Conservation (phyloP, 2,888 invertebrate species). For the Drosophila seclusa region DNA sequence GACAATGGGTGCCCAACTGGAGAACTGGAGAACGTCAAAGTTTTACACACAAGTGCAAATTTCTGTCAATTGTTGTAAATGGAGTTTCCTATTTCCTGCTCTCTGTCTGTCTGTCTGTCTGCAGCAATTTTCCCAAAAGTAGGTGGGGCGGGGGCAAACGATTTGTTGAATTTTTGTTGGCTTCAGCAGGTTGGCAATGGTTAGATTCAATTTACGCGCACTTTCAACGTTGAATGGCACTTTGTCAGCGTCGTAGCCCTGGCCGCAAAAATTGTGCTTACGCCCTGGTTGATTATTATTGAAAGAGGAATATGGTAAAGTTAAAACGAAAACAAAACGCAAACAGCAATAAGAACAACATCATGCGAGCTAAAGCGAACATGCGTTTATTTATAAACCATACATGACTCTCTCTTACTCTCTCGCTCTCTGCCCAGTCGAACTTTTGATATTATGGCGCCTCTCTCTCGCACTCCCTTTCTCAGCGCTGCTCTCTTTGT, state of each 20-base stretch:
- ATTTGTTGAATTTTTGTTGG: conserved; percentile 45
- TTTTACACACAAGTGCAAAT: conserved; percentile 71
- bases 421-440: conserved; percentile 14
- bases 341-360: conserved; percentile 51
- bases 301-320: conserved; percentile 48
- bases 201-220: conserved; percentile 53
- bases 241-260: conserved; percentile 36
- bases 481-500: conserved; percentile 27
- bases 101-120: conserved; percentile 33
- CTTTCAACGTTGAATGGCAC: conserved; percentile 27
- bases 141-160: conserved; percentile 25
- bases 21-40: conserved; percentile 43
- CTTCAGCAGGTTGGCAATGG: conserved; percentile 15
- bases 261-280: conserved; percentile 12
- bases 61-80: conserved; percentile 76
- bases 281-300: conserved; percentile 46
- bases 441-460: conserved; percentile 41
- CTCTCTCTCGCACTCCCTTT: conserved; percentile 12
- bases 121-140: conserved; percentile 49
- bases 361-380: conserved; percentile 47
- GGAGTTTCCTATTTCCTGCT: conserved; percentile 64
- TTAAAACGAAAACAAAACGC: conserved; percentile 57
- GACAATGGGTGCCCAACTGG: conserved; percentile 9
- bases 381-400: conserved; percentile 56
- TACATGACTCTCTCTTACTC: conserved; percentile 30